Evolutionary conservation across 2,797 vertebrate species (phyloP).

Genomic region (Acipenser oxyrinchus): DNA sequence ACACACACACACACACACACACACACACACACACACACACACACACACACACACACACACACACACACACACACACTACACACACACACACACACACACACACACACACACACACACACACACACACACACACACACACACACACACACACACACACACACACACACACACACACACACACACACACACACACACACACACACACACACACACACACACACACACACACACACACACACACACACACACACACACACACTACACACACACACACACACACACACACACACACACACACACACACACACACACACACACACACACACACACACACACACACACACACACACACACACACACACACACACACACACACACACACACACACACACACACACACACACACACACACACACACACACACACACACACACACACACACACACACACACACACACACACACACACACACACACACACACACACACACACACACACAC

Average conservation of each 20-base stretch:
- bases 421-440: neutral
- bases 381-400: neutral
- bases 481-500: no score
- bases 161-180: no score
- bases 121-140: no score
- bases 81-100: no score
- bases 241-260: neutral
- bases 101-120: no score
- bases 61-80: no score
- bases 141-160: no score
- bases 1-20: no score
- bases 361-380: neutral
- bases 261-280: neutral
- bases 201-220: neutral
- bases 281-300: neutral
- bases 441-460: neutral
- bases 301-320: neutral
- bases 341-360: constrained; percentile 3
- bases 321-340: neutral
- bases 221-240: constrained; percentile 2
- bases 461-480: no score
- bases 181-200: no score
- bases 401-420: neutral
- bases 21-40: no score
- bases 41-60: no score